Evolutionary conservation across 2,113 vertebrate species (phyloP).

Genomic region (Thomomys bottae): DNA sequence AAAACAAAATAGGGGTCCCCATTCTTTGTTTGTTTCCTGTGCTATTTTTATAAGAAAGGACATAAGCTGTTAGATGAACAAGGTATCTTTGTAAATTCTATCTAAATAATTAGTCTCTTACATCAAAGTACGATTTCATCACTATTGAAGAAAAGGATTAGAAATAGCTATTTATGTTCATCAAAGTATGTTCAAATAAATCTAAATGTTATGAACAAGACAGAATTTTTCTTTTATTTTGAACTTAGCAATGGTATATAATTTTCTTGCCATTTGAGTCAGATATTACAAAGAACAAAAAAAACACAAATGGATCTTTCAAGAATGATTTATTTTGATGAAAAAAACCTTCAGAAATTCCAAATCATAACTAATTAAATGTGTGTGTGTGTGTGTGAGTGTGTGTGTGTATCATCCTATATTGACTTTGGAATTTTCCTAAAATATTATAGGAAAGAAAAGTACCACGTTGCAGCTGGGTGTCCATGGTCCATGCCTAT

Average conservation of each 20-base stretch:
- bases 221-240: conserved; percentile 32
- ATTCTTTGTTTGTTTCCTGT: not conserved
- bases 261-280: not conserved
- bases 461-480: too few species aligned
- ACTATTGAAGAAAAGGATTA: not conserved
- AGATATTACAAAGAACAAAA: conserved; percentile 14
- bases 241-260: conserved; percentile 32
- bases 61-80: not conserved
- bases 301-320: not conserved
- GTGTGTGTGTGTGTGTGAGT: too few species aligned
- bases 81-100: not conserved
- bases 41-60: conserved; percentile 33
- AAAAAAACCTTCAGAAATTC: conserved; percentile 47
- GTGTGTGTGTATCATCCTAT: too few species aligned
- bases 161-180: conserved; percentile 46
- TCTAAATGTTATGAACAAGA: not conserved
- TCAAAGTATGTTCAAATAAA: conserved; percentile 30
- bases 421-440: conserved; percentile 32
- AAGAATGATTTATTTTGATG: not conserved
- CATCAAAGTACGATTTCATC: conserved; percentile 8
- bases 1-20: not conserved
- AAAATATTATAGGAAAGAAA: not conserved
- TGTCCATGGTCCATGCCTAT: too few species aligned
- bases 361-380: conserved; percentile 6
- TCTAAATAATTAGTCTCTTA: conserved; percentile 4